These are phyloP conservation scores for Diploscapter pachys DNA, from an alignment of 1,140 invertebrate genomes.

Conservation along the genomic window DNA sequence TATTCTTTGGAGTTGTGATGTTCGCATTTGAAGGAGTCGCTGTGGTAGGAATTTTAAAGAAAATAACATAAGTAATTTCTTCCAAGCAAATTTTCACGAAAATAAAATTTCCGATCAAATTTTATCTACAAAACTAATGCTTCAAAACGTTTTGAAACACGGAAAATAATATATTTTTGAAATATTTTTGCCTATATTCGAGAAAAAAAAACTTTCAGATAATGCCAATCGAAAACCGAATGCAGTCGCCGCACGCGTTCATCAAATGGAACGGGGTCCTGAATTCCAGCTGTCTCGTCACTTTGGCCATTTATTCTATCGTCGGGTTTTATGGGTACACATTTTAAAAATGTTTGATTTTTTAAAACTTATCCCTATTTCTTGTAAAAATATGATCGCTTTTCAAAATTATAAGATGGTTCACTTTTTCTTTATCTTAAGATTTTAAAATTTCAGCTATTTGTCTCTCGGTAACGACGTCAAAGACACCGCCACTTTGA, in stretches of 20 bases:
- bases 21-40: constrained; percentile 85
- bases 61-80: too few relatives aligned
- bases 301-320: constrained; percentile 44
- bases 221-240: constrained; percentile 56
- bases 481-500: constrained; percentile 58
- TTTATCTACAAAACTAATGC: too few relatives aligned
- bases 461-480: constrained; percentile 53
- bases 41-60: constrained; percentile 65
- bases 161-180: too few relatives aligned
- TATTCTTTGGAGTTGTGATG: constrained; percentile 85
- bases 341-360: background rate
- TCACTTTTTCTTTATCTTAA: background rate
- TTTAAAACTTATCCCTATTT: too few relatives aligned
- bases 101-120: too few relatives aligned
- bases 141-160: too few relatives aligned
- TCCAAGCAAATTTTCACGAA: too few relatives aligned
- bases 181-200: background rate
- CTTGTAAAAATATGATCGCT: constrained; percentile 42
- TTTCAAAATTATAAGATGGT: constrained; percentile 36
- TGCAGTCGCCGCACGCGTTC: constrained; percentile 51
- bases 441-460: constrained; percentile 43
- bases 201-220: constrained; percentile 9
- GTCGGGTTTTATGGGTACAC: constrained; percentile 40
- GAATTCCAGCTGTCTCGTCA: constrained; percentile 49
- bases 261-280: constrained; percentile 53